Conservation (phyloP, 2,113 vertebrate species). For the Larimichthys crocea region DNA sequence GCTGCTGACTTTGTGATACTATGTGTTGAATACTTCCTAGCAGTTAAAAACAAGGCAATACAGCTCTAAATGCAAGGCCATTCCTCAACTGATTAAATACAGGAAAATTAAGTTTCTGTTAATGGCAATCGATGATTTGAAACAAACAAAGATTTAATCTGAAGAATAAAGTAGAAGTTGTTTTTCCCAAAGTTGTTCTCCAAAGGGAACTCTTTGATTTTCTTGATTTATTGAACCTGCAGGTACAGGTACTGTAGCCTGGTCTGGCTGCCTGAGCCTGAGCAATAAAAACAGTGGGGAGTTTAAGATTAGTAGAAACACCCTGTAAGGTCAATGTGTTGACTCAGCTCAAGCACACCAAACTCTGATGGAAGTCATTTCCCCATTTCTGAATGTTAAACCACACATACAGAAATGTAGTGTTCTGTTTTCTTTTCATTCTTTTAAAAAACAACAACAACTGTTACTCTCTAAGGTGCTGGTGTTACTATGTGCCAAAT, state of each 20-base stretch:
- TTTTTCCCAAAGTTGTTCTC: constrained; percentile 3
- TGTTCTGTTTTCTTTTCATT: no score
- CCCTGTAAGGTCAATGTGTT: constrained; percentile 26
- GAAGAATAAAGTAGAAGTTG: background rate
- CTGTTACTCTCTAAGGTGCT: no score
- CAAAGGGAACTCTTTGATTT: constrained; percentile 10
- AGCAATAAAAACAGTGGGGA: constrained; percentile 6
- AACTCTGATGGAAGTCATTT: constrained; percentile 9
- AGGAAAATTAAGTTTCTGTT: background rate
- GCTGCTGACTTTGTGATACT: background rate
- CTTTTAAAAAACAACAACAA: no score
- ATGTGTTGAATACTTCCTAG: background rate
- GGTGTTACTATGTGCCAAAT: no score
- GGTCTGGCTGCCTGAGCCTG: background rate
- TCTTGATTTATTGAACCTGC: constrained; percentile 8
- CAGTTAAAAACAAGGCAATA: background rate
- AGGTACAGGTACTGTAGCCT: constrained; percentile 14
- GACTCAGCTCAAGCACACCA: background rate
- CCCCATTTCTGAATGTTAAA: constrained; percentile 7
- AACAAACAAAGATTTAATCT: constrained; percentile 1
- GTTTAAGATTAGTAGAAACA: constrained; percentile 36
- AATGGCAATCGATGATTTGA: constrained; percentile 10
- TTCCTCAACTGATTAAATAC: background rate
- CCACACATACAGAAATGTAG: no score
- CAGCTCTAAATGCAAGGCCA: background rate